Percentiles rank a stretch among this genome's conserved stretches.
Evolutionary conservation across 2,888 invertebrate genomes (phyloP).

Genomic region (Lepidochrysops patricia): DNA sequence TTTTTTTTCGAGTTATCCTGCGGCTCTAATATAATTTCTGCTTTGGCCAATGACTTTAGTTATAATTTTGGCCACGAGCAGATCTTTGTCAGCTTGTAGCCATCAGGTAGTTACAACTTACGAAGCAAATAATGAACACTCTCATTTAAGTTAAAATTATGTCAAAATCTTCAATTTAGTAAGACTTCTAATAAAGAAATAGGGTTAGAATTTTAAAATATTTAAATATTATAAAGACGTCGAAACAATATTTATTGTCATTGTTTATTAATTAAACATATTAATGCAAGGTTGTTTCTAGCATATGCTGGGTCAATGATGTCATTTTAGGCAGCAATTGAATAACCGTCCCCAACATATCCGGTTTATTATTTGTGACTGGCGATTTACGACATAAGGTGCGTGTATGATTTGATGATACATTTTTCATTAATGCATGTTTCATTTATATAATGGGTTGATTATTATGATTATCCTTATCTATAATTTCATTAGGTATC

Average conservation of each 20-base stretch:
- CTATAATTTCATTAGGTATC: neutral
- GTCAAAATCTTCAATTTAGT: no score
- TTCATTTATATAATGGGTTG: neutral
- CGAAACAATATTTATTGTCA: neutral
- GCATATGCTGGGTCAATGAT: constrained; percentile 7
- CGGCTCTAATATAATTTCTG: no score
- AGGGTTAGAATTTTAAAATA: neutral
- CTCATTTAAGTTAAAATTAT: no score
- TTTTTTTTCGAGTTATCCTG: no score
- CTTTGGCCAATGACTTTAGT: no score
- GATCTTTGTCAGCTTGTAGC: no score
- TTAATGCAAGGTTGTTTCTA: neutral
- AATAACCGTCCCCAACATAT: constrained; percentile 1
- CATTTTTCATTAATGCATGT: neutral
- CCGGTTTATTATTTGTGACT: constrained; percentile 1
- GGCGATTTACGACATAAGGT: constrained; percentile 1
- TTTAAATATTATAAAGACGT: neutral
- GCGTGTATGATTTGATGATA: neutral
- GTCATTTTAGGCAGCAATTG: constrained; percentile 1
- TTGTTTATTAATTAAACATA: neutral
- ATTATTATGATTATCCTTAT: no score
- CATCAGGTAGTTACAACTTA: no score
- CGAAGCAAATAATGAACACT: no score
- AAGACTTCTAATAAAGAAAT: neutral
- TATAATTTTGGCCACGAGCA: no score